Base-by-base conservation (phyloP, 2,113 vertebrate species). In the Ictalurus furcatus region DNA sequence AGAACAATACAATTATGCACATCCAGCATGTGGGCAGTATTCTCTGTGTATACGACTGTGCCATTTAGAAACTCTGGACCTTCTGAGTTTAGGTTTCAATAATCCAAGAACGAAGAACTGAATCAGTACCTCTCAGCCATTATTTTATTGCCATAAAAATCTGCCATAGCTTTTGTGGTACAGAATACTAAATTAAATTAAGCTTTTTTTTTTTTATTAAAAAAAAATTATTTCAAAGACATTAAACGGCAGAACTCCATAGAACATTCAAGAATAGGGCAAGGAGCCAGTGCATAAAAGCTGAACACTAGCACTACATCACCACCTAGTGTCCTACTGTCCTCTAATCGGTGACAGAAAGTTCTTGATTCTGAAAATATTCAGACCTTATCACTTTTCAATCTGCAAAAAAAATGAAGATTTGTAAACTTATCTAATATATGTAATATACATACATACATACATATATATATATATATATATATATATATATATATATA, bases 271-370 rank as follows among this genome's bases (percentile, higher is more conserved):
- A 13, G 21, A 23, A 58, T 2, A 86, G 30, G 21, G 19, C 17
- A 44, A 48, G 58, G 16, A 79, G 37, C 9, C 14, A 2, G 2
- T 8, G 30, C 11, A 21, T 52, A 85, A 44, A 69, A 85, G 71
- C 34, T 78, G 11, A 67, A 44, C 34, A 79, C 8, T 52, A 52
- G 59, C 28, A 21, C 40, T 52, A 48, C 40, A 63, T 79, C 74
- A 17, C 86, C 86, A 78, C 40, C 86, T 87, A 87, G 74, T 52
- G 86, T 63, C 2, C 25, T n/a, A 11, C 9, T 85, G 19, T n/a
- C 54, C 11, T 79, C 23, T 37, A 13, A 52, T 80, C 14, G 19
- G 9, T 7, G 2, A 54, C 44, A n/a, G 37, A 48, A 40, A 37
- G 17, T 3, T 34, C 34, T 14, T 11, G 65, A 67, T 30, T 30